Conservation (phyloP, 2,797 vertebrate genomes). For the Enteromius fasciolatus region DNA sequence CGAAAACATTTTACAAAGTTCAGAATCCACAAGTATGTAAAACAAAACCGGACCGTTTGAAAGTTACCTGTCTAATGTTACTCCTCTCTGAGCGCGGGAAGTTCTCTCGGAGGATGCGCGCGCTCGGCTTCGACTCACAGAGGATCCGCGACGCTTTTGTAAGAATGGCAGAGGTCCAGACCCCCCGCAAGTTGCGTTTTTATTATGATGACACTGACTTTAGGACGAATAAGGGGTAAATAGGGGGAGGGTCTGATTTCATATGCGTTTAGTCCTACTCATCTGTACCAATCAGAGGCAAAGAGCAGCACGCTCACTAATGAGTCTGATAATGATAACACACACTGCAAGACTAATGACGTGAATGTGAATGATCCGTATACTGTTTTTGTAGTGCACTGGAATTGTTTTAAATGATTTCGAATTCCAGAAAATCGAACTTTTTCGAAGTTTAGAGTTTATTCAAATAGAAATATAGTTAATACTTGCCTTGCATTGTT, state of each 20-base stretch:
- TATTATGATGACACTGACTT: conserved; percentile 86
- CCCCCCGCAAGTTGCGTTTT: conserved; percentile 86
- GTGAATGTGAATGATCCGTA: not conserved
- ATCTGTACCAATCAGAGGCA: conserved; percentile 59
- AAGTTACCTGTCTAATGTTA: conserved; percentile 50
- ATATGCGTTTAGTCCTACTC: conserved; percentile 63
- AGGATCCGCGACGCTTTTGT: conserved; percentile 82
- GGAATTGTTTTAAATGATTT: not conserved
- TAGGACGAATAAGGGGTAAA: conserved; percentile 72
- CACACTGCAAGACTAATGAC: conserved; percentile 15
- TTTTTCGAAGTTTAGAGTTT: not conserved
- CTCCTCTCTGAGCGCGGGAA: conserved; percentile 36
- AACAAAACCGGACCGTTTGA: conserved; percentile 24
- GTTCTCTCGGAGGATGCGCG: conserved; percentile 56
- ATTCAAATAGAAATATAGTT: not conserved
- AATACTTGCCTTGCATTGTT: not conserved
- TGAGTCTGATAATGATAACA: conserved; percentile 43
- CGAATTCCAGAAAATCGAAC: not conserved
- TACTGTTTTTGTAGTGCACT: not conserved
- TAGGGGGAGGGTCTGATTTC: conserved; percentile 57
- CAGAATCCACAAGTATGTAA: conserved; percentile 23
- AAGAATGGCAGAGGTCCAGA: conserved; percentile 77
- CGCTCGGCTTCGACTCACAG: conserved; percentile 65
- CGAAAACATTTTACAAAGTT: not conserved
- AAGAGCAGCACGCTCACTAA: conserved; percentile 34